Conservation (phyloP, 1,140 invertebrate genomes). For the Ostrea edulis region DNA sequence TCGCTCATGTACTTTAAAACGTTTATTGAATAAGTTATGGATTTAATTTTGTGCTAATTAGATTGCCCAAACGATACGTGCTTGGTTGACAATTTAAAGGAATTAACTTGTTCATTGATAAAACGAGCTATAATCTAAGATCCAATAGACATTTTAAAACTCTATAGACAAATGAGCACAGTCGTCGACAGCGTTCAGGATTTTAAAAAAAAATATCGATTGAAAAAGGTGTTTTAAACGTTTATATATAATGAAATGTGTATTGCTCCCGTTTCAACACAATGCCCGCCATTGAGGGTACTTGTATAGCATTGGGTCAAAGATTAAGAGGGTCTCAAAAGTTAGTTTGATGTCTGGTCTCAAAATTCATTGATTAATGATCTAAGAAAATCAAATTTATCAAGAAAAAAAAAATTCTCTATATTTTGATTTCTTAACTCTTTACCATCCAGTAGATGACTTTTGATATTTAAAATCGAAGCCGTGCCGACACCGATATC, state of each 20-base stretch:
- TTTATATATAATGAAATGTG: not conserved
- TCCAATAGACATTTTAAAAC: slow-evolving; percentile 5
- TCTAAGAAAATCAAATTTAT: not conserved
- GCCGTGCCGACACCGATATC: not conserved
- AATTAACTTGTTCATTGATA: not conserved
- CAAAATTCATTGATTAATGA: not conserved
- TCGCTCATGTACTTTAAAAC: not conserved
- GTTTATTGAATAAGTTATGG: not conserved
- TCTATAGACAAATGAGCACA: not conserved
- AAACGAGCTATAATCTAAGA: not conserved
- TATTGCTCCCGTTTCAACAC: not conserved
- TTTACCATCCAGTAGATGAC: not conserved
- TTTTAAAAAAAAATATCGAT: slow-evolving; percentile 25
- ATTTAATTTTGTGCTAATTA: not conserved
- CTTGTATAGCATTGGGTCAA: not conserved
- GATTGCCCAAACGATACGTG: not conserved
- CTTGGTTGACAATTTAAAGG: not conserved
- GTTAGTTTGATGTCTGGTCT: not conserved
- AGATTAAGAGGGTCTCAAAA: slow-evolving; percentile 13
- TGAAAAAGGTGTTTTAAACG: slow-evolving; percentile 31
- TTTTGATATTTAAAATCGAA: slow-evolving; percentile 8
- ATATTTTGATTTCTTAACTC: not conserved
- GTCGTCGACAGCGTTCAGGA: not conserved
- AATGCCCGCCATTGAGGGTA: not conserved
- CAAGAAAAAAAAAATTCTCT: not conserved